Percentiles rank a stretch among this genome's conserved stretches.
Conservation (phyloP, 2,888 invertebrate genomes). For the Sipha maydis region DNA sequence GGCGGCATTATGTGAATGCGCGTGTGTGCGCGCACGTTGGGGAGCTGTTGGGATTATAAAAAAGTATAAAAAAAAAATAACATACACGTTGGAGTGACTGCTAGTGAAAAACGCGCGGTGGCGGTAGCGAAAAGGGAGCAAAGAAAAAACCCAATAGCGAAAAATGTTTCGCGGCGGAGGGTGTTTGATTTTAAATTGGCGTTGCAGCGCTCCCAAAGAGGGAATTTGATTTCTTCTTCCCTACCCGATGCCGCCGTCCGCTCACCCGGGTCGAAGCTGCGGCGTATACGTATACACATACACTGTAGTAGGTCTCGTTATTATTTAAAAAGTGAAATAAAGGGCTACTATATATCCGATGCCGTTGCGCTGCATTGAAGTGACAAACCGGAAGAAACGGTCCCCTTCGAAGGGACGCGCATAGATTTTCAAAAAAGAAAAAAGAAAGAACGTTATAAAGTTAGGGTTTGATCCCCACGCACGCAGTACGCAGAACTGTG, state of each 20-base stretch:
- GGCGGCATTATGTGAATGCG: not conserved
- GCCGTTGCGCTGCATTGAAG: constrained; percentile 33
- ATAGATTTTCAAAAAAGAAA: constrained; percentile 49
- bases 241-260: constrained; percentile 45
- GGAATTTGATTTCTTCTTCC: constrained; percentile 63
- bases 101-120: not conserved
- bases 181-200: constrained; percentile 62
- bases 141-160: constrained; percentile 57
- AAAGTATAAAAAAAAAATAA: constrained; percentile 41
- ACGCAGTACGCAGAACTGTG: not conserved
- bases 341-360: constrained; percentile 41
- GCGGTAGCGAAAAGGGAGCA: not conserved
- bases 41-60: constrained; percentile 48
- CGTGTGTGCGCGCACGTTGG: not conserved
- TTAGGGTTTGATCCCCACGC: constrained; percentile 55
- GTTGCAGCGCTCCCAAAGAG: constrained; percentile 47
- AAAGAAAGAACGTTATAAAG: constrained; percentile 49
- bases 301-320: constrained; percentile 63
- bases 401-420: constrained; percentile 33
- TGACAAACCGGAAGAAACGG: constrained; percentile 60
- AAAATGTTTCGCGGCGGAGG: constrained; percentile 48
- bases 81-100: not conserved
- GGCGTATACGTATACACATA: not conserved
- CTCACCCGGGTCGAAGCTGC: not conserved
- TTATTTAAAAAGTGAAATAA: constrained; percentile 63